Conservation (phyloP, 2,113 vertebrate species). For the Artemisiospiza belli region DNA sequence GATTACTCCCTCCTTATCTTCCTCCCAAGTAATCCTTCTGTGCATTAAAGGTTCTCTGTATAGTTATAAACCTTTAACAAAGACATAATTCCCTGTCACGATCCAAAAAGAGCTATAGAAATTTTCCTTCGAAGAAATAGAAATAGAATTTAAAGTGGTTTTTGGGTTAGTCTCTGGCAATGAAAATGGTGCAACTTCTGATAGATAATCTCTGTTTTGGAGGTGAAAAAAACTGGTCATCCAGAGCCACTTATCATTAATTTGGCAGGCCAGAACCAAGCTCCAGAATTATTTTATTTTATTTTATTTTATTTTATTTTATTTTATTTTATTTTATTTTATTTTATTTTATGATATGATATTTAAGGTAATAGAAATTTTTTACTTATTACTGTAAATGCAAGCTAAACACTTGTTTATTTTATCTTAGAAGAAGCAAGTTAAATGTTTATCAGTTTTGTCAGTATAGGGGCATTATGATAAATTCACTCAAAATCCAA, state of each 20-base stretch:
- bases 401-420: not conserved
- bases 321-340: too few relatives aligned
- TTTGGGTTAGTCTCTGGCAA: not conserved
- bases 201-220: not conserved
- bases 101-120: not conserved
- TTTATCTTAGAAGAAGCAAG: not conserved
- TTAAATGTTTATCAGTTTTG: not conserved
- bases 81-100: not conserved
- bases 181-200: not conserved
- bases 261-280: not conserved
- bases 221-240: not conserved
- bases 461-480: not conserved
- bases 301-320: too few relatives aligned
- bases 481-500: not conserved
- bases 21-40: not conserved
- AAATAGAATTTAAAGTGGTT: not conserved
- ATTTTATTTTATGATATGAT: too few relatives aligned
- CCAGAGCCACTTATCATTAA: not conserved
- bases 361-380: not conserved
- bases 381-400: not conserved
- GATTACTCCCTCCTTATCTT: not conserved
- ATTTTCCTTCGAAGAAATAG: not conserved
- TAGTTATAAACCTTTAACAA: not conserved
- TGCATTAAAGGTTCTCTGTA: not conserved
- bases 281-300: too few relatives aligned